A percentile compares a stretch with the other conserved stretches of the same genome.
Evolutionary conservation across 2,888 invertebrate species (phyloP).

Genomic region (Ommatoiulus sabulosus): DNA sequence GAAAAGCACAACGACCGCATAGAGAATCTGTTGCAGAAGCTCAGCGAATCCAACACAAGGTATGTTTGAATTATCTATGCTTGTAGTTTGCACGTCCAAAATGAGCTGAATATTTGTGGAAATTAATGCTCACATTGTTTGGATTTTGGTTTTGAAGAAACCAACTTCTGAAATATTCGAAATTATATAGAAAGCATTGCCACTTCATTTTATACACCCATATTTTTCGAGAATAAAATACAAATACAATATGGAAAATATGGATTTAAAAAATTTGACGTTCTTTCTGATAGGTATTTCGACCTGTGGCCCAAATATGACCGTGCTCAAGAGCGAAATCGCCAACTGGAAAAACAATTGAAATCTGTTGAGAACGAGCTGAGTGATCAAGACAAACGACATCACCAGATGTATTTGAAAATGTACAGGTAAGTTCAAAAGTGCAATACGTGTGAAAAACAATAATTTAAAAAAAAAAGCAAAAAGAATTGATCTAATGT

Average conservation of each 20-base stretch:
- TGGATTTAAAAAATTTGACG: neutral
- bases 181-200: no score
- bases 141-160: no score
- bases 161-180: no score
- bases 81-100: no score
- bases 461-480: no score
- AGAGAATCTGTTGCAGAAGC: constrained; percentile 66
- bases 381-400: constrained; percentile 77
- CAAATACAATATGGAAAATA: no score
- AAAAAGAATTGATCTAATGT: no score
- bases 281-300: constrained; percentile 73
- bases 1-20: constrained; percentile 80
- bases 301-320: constrained; percentile 72
- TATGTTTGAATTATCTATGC: constrained; percentile 59
- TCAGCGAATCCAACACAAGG: constrained; percentile 68
- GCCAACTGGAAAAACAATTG: constrained; percentile 76
- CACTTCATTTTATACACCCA: no score
- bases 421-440: constrained; percentile 70
- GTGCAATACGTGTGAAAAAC: no score
- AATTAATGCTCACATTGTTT: no score
- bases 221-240: no score
- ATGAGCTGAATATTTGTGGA: no score
- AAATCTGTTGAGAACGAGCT: constrained; percentile 79
- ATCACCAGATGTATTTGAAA: constrained; percentile 82
- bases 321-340: constrained; percentile 77